Evolutionary conservation across 2,797 vertebrate species (phyloP).

Genomic region (Myiotriccus ornatus): DNA sequence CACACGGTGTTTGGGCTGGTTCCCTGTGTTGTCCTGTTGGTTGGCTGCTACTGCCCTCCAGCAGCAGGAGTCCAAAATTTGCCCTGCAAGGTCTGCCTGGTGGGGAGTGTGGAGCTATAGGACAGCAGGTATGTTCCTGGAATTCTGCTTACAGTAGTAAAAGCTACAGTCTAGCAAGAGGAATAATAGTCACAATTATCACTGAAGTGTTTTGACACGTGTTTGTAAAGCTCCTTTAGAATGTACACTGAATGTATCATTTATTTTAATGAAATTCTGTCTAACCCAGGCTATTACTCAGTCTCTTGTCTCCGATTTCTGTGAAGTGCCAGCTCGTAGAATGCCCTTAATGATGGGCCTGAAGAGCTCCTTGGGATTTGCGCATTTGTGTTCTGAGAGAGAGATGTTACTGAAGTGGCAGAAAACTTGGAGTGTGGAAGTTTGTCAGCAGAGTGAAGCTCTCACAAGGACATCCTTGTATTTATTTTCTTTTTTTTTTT

Average conservation of each 20-base stretch:
- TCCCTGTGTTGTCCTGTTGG: rapidly evolving
- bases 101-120: background rate
- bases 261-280: slow-evolving; percentile 45
- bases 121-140: background rate
- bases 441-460: background rate
- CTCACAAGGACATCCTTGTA: background rate
- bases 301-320: background rate
- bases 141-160: background rate
- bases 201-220: slow-evolving; percentile 46
- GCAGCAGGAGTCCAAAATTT: background rate
- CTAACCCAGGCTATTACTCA: background rate
- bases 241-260: background rate
- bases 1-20: background rate
- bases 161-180: background rate
- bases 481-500: background rate
- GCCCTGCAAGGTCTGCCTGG: background rate
- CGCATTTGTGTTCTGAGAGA: background rate
- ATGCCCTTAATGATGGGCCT: background rate
- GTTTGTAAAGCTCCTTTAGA: background rate
- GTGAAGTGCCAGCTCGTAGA: background rate
- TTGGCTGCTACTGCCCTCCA: background rate
- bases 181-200: slow-evolving; percentile 34
- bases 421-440: background rate
- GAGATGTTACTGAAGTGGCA: background rate
- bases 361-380: background rate